These are phyloP conservation scores for Pinna nobilis DNA, from an alignment of 1,140 invertebrate species.

Conservation along the genomic window DNA sequence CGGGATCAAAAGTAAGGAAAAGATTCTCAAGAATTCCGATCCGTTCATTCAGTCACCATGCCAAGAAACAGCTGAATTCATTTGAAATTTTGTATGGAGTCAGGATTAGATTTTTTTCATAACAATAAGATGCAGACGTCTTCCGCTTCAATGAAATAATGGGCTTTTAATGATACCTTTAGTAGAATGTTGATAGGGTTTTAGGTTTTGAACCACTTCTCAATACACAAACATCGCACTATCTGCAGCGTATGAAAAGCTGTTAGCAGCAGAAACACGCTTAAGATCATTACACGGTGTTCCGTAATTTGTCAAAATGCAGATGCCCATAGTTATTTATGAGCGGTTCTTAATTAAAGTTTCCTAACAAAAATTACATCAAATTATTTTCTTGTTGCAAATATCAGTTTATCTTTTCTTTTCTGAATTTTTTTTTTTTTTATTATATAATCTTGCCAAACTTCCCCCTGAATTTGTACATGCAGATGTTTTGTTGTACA, in stretches of 20 bases:
- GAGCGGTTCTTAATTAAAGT: neutral
- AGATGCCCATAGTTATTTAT: neutral
- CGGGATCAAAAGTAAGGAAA: too few relatives aligned
- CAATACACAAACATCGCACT: neutral
- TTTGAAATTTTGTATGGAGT: too few relatives aligned
- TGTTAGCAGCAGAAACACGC: neutral
- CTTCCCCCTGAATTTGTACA: too few relatives aligned
- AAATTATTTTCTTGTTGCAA: too few relatives aligned
- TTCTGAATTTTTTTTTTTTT: too few relatives aligned
- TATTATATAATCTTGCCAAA: too few relatives aligned
- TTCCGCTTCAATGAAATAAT: constrained; percentile 28
- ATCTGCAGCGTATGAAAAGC: neutral
- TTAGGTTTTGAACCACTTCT: neutral
- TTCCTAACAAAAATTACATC: too few relatives aligned
- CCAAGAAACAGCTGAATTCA: too few relatives aligned
- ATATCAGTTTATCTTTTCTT: too few relatives aligned
- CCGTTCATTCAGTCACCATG: too few relatives aligned
- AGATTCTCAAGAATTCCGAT: too few relatives aligned
- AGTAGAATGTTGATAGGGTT: constrained; percentile 15
- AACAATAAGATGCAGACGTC: neutral
- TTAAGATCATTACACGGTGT: neutral
- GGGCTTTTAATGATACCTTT: constrained; percentile 41
- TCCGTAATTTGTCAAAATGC: neutral
- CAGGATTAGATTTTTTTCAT: neutral
- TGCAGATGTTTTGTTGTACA: too few relatives aligned